A percentile compares a stretch with the other conserved stretches of the same genome.
Evolutionary conservation across 2,888 invertebrate species (phyloP).

Genomic region (Pollenia griseotomentosa): DNA sequence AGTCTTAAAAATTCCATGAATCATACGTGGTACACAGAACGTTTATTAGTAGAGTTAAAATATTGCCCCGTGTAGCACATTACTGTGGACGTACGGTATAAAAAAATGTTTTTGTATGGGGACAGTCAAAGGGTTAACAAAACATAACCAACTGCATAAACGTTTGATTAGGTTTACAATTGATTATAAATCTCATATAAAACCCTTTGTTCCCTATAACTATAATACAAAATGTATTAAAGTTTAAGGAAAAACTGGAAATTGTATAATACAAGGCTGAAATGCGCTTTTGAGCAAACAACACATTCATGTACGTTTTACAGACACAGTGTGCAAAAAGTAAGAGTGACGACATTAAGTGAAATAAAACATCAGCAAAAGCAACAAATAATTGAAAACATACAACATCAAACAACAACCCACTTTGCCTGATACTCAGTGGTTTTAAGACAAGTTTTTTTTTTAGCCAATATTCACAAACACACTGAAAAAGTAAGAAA

Average conservation of each 20-base stretch:
- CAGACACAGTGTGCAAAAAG: conserved; percentile 9
- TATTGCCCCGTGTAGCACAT: too few relatives aligned
- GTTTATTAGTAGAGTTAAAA: too few relatives aligned
- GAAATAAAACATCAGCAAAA: conserved; percentile 44
- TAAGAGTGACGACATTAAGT: conserved; percentile 60
- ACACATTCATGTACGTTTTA: background rate
- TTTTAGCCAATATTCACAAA: background rate
- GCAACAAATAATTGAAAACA: background rate
- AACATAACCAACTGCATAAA: too few relatives aligned
- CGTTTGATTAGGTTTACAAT: too few relatives aligned
- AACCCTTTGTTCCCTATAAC: background rate
- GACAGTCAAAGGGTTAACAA: too few relatives aligned
- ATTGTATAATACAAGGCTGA: conserved; percentile 57
- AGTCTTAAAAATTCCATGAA: too few relatives aligned
- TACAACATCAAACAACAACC: background rate
- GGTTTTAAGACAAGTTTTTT: conserved; percentile 1
- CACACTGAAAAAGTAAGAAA: background rate
- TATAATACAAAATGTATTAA: conserved; percentile 10
- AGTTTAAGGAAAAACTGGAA: conserved; percentile 38
- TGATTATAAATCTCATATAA: too few relatives aligned
- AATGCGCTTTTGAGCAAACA: conserved; percentile 18
- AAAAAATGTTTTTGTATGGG: too few relatives aligned
- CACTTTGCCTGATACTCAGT: conserved; percentile 31
- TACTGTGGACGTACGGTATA: too few relatives aligned
- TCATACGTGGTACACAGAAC: too few relatives aligned